Evolutionary conservation across 2,888 invertebrate species (phyloP), one percentile per base, ranked within the genome.

Genomic region (Eupithecia abbreviata): DNA sequence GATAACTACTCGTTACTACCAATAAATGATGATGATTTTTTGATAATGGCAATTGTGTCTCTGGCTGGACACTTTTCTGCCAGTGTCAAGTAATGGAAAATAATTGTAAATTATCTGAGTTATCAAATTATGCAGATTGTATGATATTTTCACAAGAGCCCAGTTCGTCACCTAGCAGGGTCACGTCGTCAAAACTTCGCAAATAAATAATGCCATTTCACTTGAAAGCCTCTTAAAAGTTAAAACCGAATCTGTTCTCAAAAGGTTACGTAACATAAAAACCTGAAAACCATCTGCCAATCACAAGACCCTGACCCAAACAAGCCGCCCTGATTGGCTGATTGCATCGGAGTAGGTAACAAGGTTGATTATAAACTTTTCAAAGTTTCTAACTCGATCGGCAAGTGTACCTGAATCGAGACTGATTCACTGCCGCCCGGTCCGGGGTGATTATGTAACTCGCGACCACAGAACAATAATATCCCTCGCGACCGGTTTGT

Each of bases 281-380:
- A 58, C 3, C 58, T 12, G 10, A 30, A 62, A 58, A 62, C 30
- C 18, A 62, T 47, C 69, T 12, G 69, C 47, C 69, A 69, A n/a
- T 47, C 18, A 47, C 69, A 69, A 47, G 18, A 68, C n/a, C n/a
- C 43, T 68, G 47, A 69, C 69, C 47, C 69, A 47, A 49, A 69
- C 47, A 47, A 47, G 47, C 69, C 6, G 30, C 47, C 13, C 47
- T 47, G 69, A 69, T 47, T 47, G 68, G 69, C 72, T 81, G 81
- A 79, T 81, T 80, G 77, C 77, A 75, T 70, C 58, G 70, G 49
- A 79, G 79, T 75, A 70, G 13, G 55, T 73, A 81, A 76, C 77
- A 73, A 71, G 68, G 66, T 81, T 75, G 73, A 76, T 78, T 75
- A 79, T 68, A 79, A 79, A 81, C 78, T 79, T 78, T 70, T 69